Percentiles rank a stretch among this genome's conserved stretches.
phyloP scores from a whole-genome alignment of 53 echinoderm and acorn worm species.

The Stichopus horrens region DNA sequence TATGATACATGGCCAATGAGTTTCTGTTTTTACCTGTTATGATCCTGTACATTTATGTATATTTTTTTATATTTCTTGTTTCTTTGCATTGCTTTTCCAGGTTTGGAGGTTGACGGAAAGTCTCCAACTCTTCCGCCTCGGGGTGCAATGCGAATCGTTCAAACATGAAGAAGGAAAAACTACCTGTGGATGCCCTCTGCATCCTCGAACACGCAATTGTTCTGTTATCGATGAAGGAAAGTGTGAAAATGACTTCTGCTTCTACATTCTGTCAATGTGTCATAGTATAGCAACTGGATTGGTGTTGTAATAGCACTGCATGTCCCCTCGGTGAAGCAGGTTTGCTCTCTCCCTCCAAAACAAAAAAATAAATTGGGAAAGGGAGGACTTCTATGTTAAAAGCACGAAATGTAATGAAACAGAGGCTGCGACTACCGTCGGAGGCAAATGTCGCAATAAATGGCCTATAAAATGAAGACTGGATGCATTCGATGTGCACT shows the following conservation, averaged over 20 bases:
- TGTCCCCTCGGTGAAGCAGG: too few species aligned
- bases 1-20: background rate
- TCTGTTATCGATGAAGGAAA: background rate
- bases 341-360: too few species aligned
- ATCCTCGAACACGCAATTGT: background rate
- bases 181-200: background rate
- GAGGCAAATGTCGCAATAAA: too few species aligned
- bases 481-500: too few species aligned
- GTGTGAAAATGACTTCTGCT: background rate
- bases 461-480: too few species aligned
- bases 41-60: background rate
- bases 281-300: too few species aligned
- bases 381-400: too few species aligned
- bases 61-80: background rate
- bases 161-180: slow-evolving; percentile 51
- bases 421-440: too few species aligned
- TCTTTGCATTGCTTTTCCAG: slow-evolving; percentile 34
- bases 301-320: too few species aligned
- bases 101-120: slow-evolving; percentile 55
- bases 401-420: too few species aligned
- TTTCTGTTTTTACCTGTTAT: background rate
- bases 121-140: slow-evolving; percentile 66
- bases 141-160: slow-evolving; percentile 78
- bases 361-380: too few species aligned
- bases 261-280: too few species aligned